Percentiles rank a stretch among this genome's conserved stretches.
Conservation (phyloP, 2,113 vertebrate genomes). For the Arvicanthis niloticus region DNA sequence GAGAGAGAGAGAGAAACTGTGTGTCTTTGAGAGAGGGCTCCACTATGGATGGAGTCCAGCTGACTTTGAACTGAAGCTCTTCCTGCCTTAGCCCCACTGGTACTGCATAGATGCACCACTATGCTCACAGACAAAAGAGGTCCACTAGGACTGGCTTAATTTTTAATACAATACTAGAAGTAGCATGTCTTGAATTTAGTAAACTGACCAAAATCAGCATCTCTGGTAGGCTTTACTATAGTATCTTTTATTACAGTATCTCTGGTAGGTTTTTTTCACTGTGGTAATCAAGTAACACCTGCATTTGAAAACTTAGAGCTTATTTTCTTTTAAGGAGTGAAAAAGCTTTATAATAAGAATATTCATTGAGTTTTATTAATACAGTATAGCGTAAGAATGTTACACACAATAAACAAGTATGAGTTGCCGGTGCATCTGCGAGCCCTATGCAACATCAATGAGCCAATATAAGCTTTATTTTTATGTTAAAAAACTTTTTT, state of each 20-base stretch:
- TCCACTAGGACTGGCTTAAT: neutral
- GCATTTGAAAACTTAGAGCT: slow-evolving; percentile 41
- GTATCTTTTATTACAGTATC: neutral
- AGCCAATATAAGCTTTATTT: slow-evolving; percentile 3
- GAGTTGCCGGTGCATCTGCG: neutral
- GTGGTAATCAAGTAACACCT: neutral
- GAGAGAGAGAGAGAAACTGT: neutral
- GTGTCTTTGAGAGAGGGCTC: neutral
- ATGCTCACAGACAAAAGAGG: neutral
- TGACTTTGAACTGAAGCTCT: neutral
- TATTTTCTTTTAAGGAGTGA: slow-evolving; percentile 28
- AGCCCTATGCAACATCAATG: neutral
- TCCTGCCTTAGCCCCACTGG: neutral
- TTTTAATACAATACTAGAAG: slow-evolving; percentile 15
- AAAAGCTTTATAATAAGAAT: slow-evolving; percentile 4
- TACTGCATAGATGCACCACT: neutral
- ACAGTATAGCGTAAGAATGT: neutral
- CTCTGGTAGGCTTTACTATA: neutral
- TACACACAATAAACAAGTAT: slow-evolving; percentile 19
- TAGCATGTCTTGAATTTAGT: neutral
- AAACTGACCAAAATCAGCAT: slow-evolving; percentile 7
- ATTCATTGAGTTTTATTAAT: slow-evolving; percentile 30
- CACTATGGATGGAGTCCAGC: neutral
- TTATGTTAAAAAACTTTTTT: slow-evolving; percentile 18
- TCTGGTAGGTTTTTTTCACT: neutral